Conservation (phyloP, 2,797 vertebrate species). For the Sebastes matsubarae region DNA sequence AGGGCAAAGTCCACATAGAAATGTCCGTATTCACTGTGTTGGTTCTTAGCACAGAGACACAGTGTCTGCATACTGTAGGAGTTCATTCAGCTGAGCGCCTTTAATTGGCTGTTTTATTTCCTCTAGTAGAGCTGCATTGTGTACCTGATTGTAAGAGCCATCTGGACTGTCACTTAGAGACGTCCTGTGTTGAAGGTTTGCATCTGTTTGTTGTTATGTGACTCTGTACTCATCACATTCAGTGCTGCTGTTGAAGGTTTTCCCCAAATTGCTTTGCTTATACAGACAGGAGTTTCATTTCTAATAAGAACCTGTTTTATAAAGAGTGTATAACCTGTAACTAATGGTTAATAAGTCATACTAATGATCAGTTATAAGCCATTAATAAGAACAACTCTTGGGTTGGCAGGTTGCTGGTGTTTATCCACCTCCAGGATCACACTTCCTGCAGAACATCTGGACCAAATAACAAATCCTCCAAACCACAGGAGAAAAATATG, state of each 20-base stretch:
- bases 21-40: background rate
- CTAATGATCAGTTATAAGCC: background rate
- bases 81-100: background rate
- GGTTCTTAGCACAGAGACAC: background rate
- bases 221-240: background rate
- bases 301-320: background rate
- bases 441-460: background rate
- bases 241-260: background rate
- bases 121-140: background rate
- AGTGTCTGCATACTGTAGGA: background rate
- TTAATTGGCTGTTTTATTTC: conserved; percentile 4
- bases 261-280: background rate
- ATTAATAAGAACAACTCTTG: background rate
- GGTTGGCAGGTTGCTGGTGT: background rate
- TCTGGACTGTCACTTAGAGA: background rate
- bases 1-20: conserved; percentile 16
- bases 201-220: background rate
- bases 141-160: background rate
- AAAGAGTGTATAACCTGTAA: background rate
- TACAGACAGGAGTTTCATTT: background rate
- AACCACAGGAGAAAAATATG: background rate
- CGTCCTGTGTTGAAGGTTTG: conserved; percentile 1
- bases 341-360: background rate
- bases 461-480: background rate
- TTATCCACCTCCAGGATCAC: background rate